A percentile compares a stretch with the other conserved stretches of the same genome.
Evolutionary conservation across 2,113 vertebrate genomes (phyloP).

Genomic region (Coryphaenoides rupestris): DNA sequence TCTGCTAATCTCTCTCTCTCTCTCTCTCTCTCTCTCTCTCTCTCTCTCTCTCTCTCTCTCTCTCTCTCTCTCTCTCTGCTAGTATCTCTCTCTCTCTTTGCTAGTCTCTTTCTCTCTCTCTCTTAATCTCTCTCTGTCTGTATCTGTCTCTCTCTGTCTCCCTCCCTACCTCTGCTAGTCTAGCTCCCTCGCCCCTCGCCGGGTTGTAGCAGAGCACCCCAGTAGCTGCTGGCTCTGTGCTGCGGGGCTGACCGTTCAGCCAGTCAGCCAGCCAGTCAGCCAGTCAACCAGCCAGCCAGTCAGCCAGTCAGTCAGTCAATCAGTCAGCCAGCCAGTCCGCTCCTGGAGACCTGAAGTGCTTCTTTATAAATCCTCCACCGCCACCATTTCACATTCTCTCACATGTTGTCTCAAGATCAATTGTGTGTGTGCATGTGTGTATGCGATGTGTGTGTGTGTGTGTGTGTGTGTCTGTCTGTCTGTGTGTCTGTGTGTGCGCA

Average conservation of each 20-base stretch:
- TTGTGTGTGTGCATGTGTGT: slow-evolving; percentile 2
- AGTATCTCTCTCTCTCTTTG: neutral
- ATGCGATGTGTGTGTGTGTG: neutral
- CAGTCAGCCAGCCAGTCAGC: too few relatives aligned
- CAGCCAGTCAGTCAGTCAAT: too few relatives aligned
- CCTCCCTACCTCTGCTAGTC: neutral
- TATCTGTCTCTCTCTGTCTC: neutral
- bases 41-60: too few relatives aligned
- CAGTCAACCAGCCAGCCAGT: too few relatives aligned
- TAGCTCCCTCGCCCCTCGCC: neutral
- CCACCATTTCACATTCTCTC: neutral
- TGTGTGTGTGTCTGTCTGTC: neutral
- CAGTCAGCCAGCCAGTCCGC: too few relatives aligned
- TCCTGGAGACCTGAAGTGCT: too few relatives aligned
- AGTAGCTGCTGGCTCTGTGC: too few relatives aligned
- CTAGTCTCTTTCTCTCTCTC: neutral
- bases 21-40: neutral
- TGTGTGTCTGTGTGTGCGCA: neutral
- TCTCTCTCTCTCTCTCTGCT: too few relatives aligned
- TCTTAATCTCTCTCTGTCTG: neutral
- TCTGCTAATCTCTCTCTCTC: too few relatives aligned
- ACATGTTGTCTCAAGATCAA: slow-evolving; percentile 6
- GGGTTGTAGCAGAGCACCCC: too few relatives aligned
- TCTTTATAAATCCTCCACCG: too few relatives aligned
- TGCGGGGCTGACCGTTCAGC: too few relatives aligned